These are phyloP conservation scores for Tiliacea citrago DNA, from an alignment of 2,888 invertebrate species.

Conservation along the genomic window DNA sequence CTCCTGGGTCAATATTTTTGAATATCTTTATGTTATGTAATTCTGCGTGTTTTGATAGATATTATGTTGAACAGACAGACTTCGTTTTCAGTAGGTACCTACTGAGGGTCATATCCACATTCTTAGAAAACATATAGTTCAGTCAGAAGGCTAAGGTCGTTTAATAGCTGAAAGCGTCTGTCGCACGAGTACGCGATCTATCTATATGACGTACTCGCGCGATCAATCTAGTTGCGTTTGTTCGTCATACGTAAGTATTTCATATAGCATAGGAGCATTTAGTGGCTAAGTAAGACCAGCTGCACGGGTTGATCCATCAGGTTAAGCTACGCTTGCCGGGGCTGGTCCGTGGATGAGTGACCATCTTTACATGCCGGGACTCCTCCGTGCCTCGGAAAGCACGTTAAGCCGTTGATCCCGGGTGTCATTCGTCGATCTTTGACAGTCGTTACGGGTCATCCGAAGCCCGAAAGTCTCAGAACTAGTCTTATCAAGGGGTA, in stretches of 20 bases:
- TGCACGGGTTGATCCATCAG: too few relatives aligned
- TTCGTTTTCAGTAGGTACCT: background rate
- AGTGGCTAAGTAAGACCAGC: too few relatives aligned
- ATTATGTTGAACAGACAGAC: background rate
- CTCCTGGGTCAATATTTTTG: constrained; percentile 15
- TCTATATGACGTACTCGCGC: background rate
- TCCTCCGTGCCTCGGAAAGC: too few relatives aligned
- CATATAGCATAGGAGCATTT: too few relatives aligned
- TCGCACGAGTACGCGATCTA: background rate
- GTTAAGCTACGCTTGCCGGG: too few relatives aligned
- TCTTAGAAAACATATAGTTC: background rate
- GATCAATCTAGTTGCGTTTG: background rate
- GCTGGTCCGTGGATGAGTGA: too few relatives aligned
- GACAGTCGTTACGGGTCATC: too few relatives aligned
- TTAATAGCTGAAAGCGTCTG: background rate
- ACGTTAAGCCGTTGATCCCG: too few relatives aligned
- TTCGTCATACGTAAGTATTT: background rate
- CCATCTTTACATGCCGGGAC: too few relatives aligned
- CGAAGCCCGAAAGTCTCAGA: too few relatives aligned
- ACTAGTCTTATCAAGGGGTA: too few relatives aligned
- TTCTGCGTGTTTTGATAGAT: background rate
- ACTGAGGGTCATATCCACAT: background rate
- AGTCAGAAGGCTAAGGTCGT: background rate
- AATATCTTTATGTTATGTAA: constrained; percentile 18
- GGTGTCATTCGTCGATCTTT: too few relatives aligned